Base-by-base conservation (phyloP, 1,140 invertebrate genomes). In the Chlorops oryzae region DNA sequence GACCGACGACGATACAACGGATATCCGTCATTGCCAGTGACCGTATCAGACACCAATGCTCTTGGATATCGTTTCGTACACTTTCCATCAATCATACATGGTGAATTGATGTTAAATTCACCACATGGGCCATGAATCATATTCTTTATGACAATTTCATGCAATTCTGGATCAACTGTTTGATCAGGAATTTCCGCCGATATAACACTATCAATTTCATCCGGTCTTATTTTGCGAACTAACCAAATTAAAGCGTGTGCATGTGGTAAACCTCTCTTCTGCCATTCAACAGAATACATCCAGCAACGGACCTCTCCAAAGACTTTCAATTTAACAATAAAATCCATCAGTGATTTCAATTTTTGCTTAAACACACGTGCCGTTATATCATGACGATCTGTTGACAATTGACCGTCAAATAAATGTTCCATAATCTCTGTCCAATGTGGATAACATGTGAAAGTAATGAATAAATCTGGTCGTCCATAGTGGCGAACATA, bases 41-140 rank as follows among this genome's bases (percentile, higher is more conserved):
- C 46, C 15, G 60, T 68, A 50, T 62, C 56, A 40, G 42, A 18
- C 45, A 62, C 66, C 71, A 40, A 73, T 64, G 39, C 62, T 20
- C 51, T n/a, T 52, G 71, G 60, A 59, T 65, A 59, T 47, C 50
- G 51, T 61, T 59, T 39, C 25, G 53, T 20, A 43, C 51, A 25
- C 34, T 17, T 47, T 3, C 5, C 74, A 47, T 59, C 47, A 13
- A 40, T 40, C 41, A 54, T 50, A 38, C 52, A 57, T 50, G 48
- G 50, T 17, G 34, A 53, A 10, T 7, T 4, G 7, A 63, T 21
- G 45, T 49, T 53, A 4, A 53, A 15, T 39, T 12, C 5, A 53
- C 72, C 73, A 54, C 73, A 76, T 5, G 72, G 74, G 39, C 75
- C 74, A 64, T 77, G 75, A 52, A 79, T 74, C 76, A 78, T 78